Conservation (phyloP, 1,140 invertebrate species). For the Dreissena rostriformis region DNA sequence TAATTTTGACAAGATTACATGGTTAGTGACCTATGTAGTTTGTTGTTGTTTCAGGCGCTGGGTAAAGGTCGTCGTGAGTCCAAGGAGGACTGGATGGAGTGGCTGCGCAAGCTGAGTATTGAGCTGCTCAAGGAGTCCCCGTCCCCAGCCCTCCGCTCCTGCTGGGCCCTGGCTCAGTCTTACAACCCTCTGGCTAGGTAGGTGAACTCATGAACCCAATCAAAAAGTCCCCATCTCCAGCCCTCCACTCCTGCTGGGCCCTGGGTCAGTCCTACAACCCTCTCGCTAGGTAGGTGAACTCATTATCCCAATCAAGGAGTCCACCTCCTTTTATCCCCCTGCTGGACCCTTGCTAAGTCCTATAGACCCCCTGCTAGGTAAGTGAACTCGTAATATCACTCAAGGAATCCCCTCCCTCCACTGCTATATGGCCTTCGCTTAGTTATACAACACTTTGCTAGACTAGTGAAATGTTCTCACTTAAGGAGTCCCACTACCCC, state of each 20-base stretch:
- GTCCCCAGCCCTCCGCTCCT: slow-evolving; percentile 94
- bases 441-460: too few species aligned
- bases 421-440: too few species aligned
- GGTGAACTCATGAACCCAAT: slow-evolving; percentile 83
- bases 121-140: slow-evolving; percentile 97
- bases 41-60: slow-evolving; percentile 86
- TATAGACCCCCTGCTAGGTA: slow-evolving; percentile 93
- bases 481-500: not conserved
- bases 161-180: slow-evolving; percentile 95
- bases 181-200: slow-evolving; percentile 93
- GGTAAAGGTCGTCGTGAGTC: slow-evolving; percentile 94
- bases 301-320: slow-evolving; percentile 88
- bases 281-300: slow-evolving; percentile 85
- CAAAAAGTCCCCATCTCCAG: slow-evolving; percentile 98
- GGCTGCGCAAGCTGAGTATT: slow-evolving; percentile 94
- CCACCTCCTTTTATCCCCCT: slow-evolving; percentile 97
- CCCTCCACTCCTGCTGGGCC: slow-evolving; percentile 93
- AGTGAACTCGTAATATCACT: too few species aligned
- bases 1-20: not conserved
- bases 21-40: too few species aligned
- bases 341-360: slow-evolving; percentile 95
- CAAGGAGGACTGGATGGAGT: slow-evolving; percentile 99
- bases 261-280: slow-evolving; percentile 97
- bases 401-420: slow-evolving; percentile 87
- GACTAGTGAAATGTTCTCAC: not conserved